These are phyloP conservation scores for Pogonophryne albipinna DNA, from an alignment of 2,797 vertebrate species.

Conservation along the genomic window DNA sequence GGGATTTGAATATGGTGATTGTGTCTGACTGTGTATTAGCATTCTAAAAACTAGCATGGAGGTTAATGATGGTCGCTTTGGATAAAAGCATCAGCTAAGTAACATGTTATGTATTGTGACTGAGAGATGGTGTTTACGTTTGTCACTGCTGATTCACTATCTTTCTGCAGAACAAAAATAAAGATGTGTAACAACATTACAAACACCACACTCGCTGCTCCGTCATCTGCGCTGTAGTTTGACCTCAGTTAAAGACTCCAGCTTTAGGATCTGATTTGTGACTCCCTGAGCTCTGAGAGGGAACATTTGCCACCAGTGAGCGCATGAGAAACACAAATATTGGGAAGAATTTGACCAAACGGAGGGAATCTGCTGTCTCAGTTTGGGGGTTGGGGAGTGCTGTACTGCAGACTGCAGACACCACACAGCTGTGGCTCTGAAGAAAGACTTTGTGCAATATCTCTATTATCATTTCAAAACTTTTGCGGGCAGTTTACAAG, in stretches of 20 bases:
- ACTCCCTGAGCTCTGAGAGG: constrained; percentile 58
- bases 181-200: neutral
- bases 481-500: neutral
- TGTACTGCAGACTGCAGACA: constrained; percentile 5
- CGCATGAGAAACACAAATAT: constrained; percentile 55
- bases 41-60: neutral
- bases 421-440: constrained; percentile 35
- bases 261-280: constrained; percentile 64
- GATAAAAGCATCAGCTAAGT: neutral
- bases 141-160: neutral
- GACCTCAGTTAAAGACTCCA: constrained; percentile 12
- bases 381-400: constrained; percentile 16
- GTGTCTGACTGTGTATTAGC: too few relatives aligned
- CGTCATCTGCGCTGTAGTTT: constrained; percentile 6
- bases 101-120: neutral
- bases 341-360: constrained; percentile 45
- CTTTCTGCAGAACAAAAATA: neutral
- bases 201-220: neutral
- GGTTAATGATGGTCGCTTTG: too few relatives aligned
- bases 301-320: constrained; percentile 36
- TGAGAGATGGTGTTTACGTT: neutral
- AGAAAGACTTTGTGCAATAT: neutral
- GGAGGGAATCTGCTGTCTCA: constrained; percentile 18
- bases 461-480: neutral
- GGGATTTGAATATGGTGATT: too few relatives aligned